phyloP scores from a whole-genome alignment of 2,888 invertebrate species.

The Drosophila leonis region DNA sequence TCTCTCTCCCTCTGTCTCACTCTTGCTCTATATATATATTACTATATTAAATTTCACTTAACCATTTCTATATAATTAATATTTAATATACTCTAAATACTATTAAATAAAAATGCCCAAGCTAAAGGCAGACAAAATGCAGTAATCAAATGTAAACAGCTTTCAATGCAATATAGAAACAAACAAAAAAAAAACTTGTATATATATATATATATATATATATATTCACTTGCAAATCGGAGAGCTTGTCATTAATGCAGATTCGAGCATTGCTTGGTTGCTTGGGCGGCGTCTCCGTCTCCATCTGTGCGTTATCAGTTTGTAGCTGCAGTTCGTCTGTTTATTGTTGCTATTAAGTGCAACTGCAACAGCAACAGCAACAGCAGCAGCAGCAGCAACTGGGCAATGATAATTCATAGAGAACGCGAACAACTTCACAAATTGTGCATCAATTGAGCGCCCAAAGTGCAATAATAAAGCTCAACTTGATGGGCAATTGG shows the following conservation, averaged over 20 bases:
- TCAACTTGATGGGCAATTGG: conserved; percentile 38
- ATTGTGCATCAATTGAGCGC: conserved; percentile 50
- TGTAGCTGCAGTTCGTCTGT: conserved; percentile 9
- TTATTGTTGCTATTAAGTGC: conserved; percentile 17
- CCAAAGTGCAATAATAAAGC: conserved; percentile 34
- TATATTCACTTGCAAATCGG: conserved; percentile 3
- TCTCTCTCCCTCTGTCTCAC: background rate
- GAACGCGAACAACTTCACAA: conserved; percentile 24
- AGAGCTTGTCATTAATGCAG: conserved; percentile 13
- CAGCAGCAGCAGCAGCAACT: conserved; percentile 7
- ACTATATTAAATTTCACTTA: background rate
- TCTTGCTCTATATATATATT: background rate
- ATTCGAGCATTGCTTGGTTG: conserved; percentile 22
- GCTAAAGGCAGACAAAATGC: background rate
- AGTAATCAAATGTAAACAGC: conserved; percentile 15
- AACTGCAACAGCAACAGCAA: conserved; percentile 8
- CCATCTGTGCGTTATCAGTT: conserved; percentile 33
- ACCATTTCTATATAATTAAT: background rate
- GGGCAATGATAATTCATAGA: conserved; percentile 35
- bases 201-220: background rate
- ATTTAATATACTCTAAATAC: background rate
- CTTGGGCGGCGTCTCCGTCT: conserved; percentile 18
- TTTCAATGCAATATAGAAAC: background rate
- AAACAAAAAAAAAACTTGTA: background rate
- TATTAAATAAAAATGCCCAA: background rate